Percentiles rank a stretch among this genome's conserved stretches.
phyloP scores from a whole-genome alignment of 2,888 invertebrate genomes.

The Physocephala rufipes region DNA sequence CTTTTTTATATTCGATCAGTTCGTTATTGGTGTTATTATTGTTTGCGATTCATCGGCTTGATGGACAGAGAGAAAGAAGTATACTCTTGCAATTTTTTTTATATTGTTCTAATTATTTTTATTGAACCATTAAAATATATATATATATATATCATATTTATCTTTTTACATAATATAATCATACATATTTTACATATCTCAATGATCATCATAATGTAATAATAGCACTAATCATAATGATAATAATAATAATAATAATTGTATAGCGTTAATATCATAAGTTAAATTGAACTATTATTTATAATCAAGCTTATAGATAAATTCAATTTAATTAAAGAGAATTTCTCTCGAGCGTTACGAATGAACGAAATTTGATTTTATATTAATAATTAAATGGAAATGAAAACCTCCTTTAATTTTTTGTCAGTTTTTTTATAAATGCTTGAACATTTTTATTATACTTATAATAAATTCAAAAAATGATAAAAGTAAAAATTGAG shows the following conservation, averaged over 20 bases:
- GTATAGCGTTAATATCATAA: constrained; percentile 31
- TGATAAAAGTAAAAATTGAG: not conserved
- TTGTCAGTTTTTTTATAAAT: not conserved
- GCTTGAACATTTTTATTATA: not conserved
- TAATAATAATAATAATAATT: constrained; percentile 34
- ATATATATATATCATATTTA: constrained; percentile 57
- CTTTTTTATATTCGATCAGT: too few relatives aligned
- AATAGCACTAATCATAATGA: not conserved
- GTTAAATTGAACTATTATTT: constrained; percentile 56
- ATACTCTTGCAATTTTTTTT: constrained; percentile 12
- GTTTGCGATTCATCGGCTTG: too few relatives aligned
- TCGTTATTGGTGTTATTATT: too few relatives aligned
- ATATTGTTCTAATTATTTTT: constrained; percentile 44
- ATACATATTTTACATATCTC: constrained; percentile 49
- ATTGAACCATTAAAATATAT: constrained; percentile 60
- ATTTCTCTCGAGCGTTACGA: not conserved
- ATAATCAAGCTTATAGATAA: constrained; percentile 37
- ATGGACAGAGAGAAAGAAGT: not conserved
- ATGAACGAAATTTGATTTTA: constrained; percentile 11
- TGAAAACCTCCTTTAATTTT: constrained; percentile 11
- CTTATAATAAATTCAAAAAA: not conserved
- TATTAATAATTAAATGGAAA: constrained; percentile 12
- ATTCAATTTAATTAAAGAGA: constrained; percentile 39
- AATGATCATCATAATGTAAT: not conserved
- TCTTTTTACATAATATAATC: constrained; percentile 44